These are phyloP conservation scores for Mesoligia furuncula DNA, from an alignment of 2,888 invertebrate species.

Conservation along the genomic window DNA sequence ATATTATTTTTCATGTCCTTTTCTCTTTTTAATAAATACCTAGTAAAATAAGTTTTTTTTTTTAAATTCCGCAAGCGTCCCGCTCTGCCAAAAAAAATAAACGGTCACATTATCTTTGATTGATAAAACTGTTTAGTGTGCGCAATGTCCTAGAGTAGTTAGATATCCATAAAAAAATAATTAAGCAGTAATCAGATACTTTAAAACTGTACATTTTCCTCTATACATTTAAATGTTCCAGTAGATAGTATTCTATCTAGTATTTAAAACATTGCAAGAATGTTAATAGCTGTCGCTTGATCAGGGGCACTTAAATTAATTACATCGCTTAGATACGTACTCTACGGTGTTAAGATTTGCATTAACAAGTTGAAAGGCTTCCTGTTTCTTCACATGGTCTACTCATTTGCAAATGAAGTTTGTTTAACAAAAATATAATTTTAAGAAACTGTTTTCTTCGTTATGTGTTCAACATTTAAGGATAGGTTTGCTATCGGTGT, in stretches of 20 bases:
- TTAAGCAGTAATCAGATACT: conserved; percentile 19
- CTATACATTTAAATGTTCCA: not conserved
- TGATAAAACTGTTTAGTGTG: not conserved
- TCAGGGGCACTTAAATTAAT: conserved; percentile 42
- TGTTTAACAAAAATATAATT: not conserved
- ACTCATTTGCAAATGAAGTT: not conserved
- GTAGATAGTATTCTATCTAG: not conserved
- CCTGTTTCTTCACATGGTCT: conserved; percentile 45
- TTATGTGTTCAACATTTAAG: not conserved
- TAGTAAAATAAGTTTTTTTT: too few relatives aligned
- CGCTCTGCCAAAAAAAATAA: too few relatives aligned
- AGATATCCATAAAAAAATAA: not conserved
- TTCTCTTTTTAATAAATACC: too few relatives aligned
- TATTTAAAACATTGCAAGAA: conserved; percentile 39
- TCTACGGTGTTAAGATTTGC: conserved; percentile 32
- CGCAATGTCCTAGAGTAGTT: not conserved
- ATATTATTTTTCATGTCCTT: too few relatives aligned
- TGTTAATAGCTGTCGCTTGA: conserved; percentile 29
- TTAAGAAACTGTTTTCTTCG: not conserved
- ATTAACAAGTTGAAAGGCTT: conserved; percentile 40
- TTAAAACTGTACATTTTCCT: not conserved
- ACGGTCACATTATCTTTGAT: not conserved
- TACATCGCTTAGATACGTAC: conserved; percentile 21
- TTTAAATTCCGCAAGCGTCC: too few relatives aligned
- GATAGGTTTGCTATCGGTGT: not conserved